Evolutionary conservation across 2,888 invertebrate genomes (phyloP).

Genomic region (Lasioglossum calceatum): DNA sequence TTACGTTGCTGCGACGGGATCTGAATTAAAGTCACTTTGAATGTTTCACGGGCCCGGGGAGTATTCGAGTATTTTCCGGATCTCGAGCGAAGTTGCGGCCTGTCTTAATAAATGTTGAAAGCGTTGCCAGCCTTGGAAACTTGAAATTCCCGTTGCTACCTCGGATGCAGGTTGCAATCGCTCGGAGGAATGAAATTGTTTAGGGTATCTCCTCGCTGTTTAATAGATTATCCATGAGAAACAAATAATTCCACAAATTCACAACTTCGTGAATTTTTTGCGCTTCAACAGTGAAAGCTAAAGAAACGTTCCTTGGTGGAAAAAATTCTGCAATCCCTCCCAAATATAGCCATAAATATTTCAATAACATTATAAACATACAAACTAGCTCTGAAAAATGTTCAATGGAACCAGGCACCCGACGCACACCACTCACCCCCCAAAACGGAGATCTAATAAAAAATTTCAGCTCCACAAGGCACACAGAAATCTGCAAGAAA

Average conservation of each 20-base stretch:
- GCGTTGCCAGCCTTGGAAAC: slow-evolving; percentile 16
- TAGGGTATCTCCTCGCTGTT: not conserved
- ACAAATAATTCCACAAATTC: not conserved
- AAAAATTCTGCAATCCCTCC: not conserved
- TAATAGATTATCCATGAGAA: not conserved
- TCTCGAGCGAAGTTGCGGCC: not conserved
- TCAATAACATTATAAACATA: not conserved
- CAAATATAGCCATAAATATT: not conserved
- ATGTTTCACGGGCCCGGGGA: not conserved
- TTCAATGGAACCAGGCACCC: not conserved
- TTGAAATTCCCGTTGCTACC: not conserved
- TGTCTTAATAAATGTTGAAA: slow-evolving; percentile 23
- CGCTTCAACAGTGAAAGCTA: not conserved
- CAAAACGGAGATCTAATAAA: not conserved
- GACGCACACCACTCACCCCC: not conserved
- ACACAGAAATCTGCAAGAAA: not conserved
- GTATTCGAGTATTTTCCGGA: not conserved
- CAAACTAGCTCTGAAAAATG: not conserved
- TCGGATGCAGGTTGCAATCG: not conserved
- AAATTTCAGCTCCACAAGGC: not conserved
- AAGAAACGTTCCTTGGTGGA: not conserved
- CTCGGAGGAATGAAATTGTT: not conserved
- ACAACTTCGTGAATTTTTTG: not conserved
- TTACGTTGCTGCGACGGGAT: not conserved
- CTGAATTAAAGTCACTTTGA: slow-evolving; percentile 15